Conservation (phyloP, 92 coral and sea anemone genomes). For the Palythoa grandis region DNA sequence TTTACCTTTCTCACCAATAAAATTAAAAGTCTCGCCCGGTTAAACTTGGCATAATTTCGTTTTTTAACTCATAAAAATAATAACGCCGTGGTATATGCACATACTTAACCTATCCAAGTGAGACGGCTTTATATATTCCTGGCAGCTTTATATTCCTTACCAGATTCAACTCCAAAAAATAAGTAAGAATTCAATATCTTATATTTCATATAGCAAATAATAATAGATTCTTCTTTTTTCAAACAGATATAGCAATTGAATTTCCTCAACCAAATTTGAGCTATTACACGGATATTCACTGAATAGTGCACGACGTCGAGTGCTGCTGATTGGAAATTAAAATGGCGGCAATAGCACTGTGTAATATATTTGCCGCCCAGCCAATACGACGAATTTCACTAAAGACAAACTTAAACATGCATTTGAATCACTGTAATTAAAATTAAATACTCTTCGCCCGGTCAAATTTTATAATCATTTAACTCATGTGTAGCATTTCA, state of each 20-base stretch:
- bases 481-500: too few species aligned
- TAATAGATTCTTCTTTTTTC: not conserved
- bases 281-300: not conserved
- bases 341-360: not conserved
- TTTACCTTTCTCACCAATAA: not conserved
- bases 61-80: not conserved
- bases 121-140: not conserved
- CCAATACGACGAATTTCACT: not conserved
- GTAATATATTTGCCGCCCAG: conserved; percentile 15
- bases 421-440: not conserved
- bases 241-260: not conserved
- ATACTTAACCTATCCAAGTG: not conserved
- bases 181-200: not conserved
- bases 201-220: not conserved
- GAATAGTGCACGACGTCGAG: not conserved
- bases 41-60: not conserved
- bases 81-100: not conserved
- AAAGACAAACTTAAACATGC: not conserved
- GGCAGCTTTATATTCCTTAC: not conserved
- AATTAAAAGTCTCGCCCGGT: not conserved
- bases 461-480: not conserved
- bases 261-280: not conserved
- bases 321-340: not conserved
- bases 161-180: not conserved
- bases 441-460: not conserved